phyloP scores from a whole-genome alignment of 2,888 invertebrate genomes.

The Prostheceraeus crozeri region DNA sequence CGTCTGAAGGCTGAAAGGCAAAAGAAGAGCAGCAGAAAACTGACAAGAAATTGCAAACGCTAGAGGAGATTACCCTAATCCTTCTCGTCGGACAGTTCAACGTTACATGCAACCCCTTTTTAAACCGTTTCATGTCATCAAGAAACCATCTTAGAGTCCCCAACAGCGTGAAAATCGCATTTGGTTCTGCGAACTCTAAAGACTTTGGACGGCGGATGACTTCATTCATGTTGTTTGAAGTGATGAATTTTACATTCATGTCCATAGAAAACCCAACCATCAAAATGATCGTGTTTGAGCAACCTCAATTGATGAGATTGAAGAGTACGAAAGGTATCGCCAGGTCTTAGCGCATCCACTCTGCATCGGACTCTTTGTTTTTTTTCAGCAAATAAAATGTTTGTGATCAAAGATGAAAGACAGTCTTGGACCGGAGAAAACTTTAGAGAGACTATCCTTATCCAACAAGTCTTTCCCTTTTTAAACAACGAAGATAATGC shows the following conservation, averaged over 20 bases:
- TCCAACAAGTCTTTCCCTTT: neutral
- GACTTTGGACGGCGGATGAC: neutral
- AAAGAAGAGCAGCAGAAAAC: neutral
- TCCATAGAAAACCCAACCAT: too few relatives aligned
- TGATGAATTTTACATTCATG: too few relatives aligned
- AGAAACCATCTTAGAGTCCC: neutral
- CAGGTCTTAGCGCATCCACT: too few relatives aligned
- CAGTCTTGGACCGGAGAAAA: conserved; percentile 10
- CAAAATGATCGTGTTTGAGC: too few relatives aligned
- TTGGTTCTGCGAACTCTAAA: neutral
- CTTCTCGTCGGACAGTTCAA: conserved; percentile 14
- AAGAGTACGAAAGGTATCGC: too few relatives aligned
- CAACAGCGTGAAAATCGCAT: conserved; percentile 12
- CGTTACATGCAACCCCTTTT: neutral
- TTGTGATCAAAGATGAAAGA: neutral
- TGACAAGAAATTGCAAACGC: conserved; percentile 17
- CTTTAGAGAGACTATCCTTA: conserved; percentile 1
- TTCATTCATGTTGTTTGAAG: conserved; percentile 1
- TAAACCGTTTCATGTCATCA: conserved; percentile 15
- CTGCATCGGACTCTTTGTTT: neutral
- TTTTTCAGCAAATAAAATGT: neutral
- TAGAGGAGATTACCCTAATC: neutral
- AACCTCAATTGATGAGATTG: too few relatives aligned
- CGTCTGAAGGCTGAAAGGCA: neutral
- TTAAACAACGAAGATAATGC: conserved; percentile 11